A percentile compares a stretch with the other conserved stretches of the same genome.
Conservation (phyloP, 2,888 invertebrate genomes). For the Epirrhoe tristata region DNA sequence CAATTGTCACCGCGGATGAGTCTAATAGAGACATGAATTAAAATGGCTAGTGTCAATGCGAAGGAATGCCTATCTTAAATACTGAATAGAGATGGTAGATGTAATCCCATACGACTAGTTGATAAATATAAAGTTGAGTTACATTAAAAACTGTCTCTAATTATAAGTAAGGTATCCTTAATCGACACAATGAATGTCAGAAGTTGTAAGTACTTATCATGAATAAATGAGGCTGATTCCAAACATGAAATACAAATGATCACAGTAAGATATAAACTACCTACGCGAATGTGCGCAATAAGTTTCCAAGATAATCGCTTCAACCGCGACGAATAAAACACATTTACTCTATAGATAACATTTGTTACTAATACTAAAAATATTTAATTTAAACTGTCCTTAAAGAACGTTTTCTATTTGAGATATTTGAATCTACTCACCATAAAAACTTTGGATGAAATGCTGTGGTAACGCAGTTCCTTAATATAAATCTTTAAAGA, state of each 20-base stretch:
- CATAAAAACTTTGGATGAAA: constrained; percentile 46
- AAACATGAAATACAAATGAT: constrained; percentile 59
- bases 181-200: constrained; percentile 12
- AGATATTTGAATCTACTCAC: constrained; percentile 46
- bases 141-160: constrained; percentile 15
- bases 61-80: constrained; percentile 33
- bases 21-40: constrained; percentile 18
- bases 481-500: constrained; percentile 30
- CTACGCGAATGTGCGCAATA: constrained; percentile 83
- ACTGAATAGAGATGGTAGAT: constrained; percentile 32
- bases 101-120: constrained; percentile 20
- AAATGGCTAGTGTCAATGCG: constrained; percentile 14
- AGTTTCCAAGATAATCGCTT: constrained; percentile 64
- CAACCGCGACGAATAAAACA: constrained; percentile 40
- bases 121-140: constrained; percentile 24
- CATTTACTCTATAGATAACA: constrained; percentile 43
- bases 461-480: constrained; percentile 30
- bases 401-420: constrained; percentile 40
- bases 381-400: constrained; percentile 41
- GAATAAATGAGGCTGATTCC: constrained; percentile 22
- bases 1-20: not conserved
- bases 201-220: constrained; percentile 11
- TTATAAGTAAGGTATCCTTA: constrained; percentile 10
- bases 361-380: constrained; percentile 40
- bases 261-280: constrained; percentile 81